Conservation (phyloP, 2,797 vertebrate genomes). For the Coranthus polyacanthus region DNA sequence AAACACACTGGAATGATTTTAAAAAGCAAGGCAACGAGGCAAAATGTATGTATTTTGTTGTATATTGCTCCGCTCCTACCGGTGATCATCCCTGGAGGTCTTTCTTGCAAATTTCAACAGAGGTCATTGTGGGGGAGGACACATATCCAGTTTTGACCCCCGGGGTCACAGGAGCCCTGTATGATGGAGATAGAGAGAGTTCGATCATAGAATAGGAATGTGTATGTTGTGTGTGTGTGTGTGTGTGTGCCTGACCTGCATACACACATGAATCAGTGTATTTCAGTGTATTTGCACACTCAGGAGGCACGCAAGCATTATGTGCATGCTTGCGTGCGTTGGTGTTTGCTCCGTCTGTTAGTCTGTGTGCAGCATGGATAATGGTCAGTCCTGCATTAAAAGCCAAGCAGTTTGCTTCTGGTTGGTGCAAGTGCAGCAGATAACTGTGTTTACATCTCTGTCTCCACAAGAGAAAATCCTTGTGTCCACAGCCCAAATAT, state of each 20-base stretch:
- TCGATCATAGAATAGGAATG: conserved; percentile 65
- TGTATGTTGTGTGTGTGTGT: conserved; percentile 21
- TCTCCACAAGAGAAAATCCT: conserved; percentile 54
- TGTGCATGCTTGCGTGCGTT: conserved; percentile 39
- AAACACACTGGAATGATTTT: too few species aligned
- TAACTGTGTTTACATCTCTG: conserved; percentile 75
- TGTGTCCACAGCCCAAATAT: conserved; percentile 66
- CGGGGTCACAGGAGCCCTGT: conserved; percentile 79
- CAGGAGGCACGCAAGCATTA: conserved; percentile 19
- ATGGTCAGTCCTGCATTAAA: conserved; percentile 63
- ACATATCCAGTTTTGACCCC: conserved; percentile 63
- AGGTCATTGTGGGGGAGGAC: conserved; percentile 71
- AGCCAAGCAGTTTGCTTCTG: conserved; percentile 44
- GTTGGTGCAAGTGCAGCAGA: conserved; percentile 60
- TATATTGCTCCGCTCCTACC: conserved; percentile 11
- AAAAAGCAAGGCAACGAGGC: too few species aligned
- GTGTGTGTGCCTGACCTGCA: conserved; percentile 18
- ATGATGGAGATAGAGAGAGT: conserved; percentile 76
- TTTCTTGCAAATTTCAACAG: conserved; percentile 52
- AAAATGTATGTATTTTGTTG: background rate
- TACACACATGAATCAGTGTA: conserved; percentile 57
- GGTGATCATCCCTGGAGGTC: conserved; percentile 41
- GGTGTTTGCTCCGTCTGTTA: conserved; percentile 44
- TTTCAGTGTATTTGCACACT: conserved; percentile 60
- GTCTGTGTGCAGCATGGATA: conserved; percentile 49